These are phyloP conservation scores for Phoebastria nigripes DNA, from an alignment of 2,797 vertebrate species.

Conservation along the genomic window DNA sequence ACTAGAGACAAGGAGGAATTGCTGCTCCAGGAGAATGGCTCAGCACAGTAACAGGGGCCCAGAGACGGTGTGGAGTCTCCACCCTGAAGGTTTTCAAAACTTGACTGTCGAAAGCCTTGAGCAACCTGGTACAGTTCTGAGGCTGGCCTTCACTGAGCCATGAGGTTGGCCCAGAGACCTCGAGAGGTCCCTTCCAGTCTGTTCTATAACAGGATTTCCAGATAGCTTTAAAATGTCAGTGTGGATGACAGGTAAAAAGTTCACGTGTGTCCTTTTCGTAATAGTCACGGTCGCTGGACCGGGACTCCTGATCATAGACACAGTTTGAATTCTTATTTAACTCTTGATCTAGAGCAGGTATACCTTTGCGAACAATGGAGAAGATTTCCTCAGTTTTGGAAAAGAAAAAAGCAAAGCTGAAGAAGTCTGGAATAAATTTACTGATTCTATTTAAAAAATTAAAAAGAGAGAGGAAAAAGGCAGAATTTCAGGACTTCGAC, in stretches of 20 bases:
- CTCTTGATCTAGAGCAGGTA: not conserved
- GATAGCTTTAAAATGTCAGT: not conserved
- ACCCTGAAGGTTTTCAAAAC: not conserved
- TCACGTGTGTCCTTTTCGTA: not conserved
- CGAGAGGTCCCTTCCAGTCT: not conserved
- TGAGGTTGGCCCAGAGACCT: not conserved
- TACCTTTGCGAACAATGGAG: not conserved
- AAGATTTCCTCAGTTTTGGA: not conserved
- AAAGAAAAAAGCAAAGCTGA: not conserved
- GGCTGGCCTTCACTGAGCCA: not conserved
- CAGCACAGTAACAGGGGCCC: not conserved
- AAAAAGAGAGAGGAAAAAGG: fast-evolving
- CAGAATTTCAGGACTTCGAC: not conserved
- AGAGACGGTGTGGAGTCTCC: not conserved
- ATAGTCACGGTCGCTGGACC: fast-evolving
- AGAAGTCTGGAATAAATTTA: not conserved
- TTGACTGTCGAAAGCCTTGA: not conserved
- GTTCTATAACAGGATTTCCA: not conserved
- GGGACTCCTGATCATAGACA: not conserved
- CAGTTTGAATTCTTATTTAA: not conserved
- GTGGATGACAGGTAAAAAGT: not conserved
- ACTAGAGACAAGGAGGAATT: not conserved
- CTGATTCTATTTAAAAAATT: not conserved
- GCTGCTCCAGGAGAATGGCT: not conserved
- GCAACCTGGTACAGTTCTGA: not conserved